Conservation (phyloP, 2,797 vertebrate genomes). For the Melanotaenia pygmaea region DNA sequence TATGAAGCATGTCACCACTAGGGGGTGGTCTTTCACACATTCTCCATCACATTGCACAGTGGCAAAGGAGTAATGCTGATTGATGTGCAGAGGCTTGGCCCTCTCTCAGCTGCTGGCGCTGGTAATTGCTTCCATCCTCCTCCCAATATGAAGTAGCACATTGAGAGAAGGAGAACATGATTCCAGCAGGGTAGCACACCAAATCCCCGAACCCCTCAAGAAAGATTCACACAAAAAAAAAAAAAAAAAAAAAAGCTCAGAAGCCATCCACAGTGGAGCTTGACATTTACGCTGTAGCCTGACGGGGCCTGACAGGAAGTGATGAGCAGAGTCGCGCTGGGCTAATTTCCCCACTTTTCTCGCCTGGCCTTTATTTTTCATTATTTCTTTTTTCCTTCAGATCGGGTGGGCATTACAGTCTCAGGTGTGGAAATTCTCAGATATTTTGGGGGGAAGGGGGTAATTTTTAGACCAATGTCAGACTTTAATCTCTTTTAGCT, state of each 20-base stretch:
- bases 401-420: slow-evolving; percentile 5
- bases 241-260: slow-evolving; percentile 39
- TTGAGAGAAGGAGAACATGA: slow-evolving; percentile 62
- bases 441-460: neutral
- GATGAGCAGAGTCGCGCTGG: slow-evolving; percentile 38
- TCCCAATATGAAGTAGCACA: slow-evolving; percentile 53
- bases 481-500: slow-evolving; percentile 30
- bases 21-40: slow-evolving; percentile 62
- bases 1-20: slow-evolving; percentile 49
- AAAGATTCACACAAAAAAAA: slow-evolving; percentile 24
- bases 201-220: slow-evolving; percentile 28
- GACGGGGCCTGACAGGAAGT: slow-evolving; percentile 57
- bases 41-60: slow-evolving; percentile 19
- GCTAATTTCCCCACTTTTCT: slow-evolving; percentile 30
- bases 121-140: slow-evolving; percentile 80
- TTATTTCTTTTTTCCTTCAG: slow-evolving; percentile 12
- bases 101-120: slow-evolving; percentile 72
- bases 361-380: neutral
- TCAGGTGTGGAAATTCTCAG: slow-evolving; percentile 22
- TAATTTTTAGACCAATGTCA: slow-evolving; percentile 6
- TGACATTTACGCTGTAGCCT: slow-evolving; percentile 39
- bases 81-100: slow-evolving; percentile 74
- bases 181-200: slow-evolving; percentile 55
- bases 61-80: slow-evolving; percentile 70
- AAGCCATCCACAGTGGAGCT: slow-evolving; percentile 40